Conservation (phyloP, 2,113 vertebrate genomes). For the Apistogramma diplotaenia region DNA sequence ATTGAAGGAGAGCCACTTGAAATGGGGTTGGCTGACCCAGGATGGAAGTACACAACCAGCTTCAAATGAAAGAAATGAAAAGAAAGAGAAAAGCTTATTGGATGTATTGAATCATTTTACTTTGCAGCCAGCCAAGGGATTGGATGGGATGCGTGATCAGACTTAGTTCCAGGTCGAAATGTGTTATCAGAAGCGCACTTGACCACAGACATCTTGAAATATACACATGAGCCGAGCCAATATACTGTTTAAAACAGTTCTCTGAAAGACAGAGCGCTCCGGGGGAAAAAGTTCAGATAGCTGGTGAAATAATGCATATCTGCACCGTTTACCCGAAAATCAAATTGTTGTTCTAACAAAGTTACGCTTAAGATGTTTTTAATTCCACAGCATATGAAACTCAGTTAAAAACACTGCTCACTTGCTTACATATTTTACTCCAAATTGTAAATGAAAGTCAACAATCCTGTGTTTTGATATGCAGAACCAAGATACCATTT, state of each 20-base stretch:
- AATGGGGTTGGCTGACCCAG: conserved; percentile 74
- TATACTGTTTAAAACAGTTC: not conserved
- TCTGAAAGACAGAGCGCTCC: not conserved
- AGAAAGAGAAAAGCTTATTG: conserved; percentile 76
- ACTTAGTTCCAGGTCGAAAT: conserved; percentile 48
- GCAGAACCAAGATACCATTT: not conserved
- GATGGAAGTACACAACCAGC: conserved; percentile 60
- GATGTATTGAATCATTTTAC: conserved; percentile 77
- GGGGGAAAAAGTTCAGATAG: not conserved
- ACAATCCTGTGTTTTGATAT: not conserved
- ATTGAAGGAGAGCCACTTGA: conserved; percentile 69
- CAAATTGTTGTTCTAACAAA: no score
- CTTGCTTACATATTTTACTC: not conserved
- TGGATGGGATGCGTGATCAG: conserved; percentile 58
- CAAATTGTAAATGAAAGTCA: not conserved
- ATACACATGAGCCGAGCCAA: not conserved
- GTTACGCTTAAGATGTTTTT: no score
- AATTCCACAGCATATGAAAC: no score
- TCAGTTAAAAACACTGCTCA: no score
- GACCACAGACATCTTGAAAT: conserved; percentile 32
- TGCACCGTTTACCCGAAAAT: not conserved
- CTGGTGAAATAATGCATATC: not conserved
- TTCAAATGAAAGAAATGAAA: conserved; percentile 74
- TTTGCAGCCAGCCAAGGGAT: conserved; percentile 62
- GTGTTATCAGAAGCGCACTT: conserved; percentile 46